phyloP scores from a whole-genome alignment of 2,113 vertebrate genomes.

The Takifugu flavidus region DNA sequence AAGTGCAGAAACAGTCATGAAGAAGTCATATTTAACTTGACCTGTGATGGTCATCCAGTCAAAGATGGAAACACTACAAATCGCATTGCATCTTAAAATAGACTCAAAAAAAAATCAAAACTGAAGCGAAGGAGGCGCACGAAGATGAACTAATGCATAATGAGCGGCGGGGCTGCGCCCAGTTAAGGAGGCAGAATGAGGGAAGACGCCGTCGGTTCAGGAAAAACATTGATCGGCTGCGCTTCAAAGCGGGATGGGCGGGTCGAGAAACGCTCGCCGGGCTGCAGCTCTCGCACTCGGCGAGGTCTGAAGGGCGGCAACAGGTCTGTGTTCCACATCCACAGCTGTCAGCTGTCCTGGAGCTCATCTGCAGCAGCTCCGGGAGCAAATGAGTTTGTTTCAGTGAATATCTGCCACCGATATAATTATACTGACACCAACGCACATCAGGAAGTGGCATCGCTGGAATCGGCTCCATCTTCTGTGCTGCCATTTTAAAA shows the following conservation, averaged over 20 bases:
- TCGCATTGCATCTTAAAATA: slow-evolving; percentile 8
- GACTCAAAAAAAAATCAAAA: slow-evolving; percentile 4
- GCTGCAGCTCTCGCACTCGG: slow-evolving; percentile 11
- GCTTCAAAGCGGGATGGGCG: not conserved
- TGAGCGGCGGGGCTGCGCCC: not conserved
- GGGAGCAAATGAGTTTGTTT: not conserved
- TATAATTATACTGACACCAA: no score
- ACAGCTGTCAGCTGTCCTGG: not conserved
- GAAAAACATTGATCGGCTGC: slow-evolving; percentile 8
- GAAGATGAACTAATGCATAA: slow-evolving; percentile 32
- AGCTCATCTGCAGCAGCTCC: slow-evolving; percentile 13
- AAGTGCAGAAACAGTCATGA: not conserved
- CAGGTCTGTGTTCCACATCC: slow-evolving; percentile 21
- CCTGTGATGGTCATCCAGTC: slow-evolving; percentile 2
- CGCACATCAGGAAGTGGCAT: not conserved
- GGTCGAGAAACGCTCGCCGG: slow-evolving; percentile 12
- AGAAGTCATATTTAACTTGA: not conserved
- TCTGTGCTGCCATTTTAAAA: not conserved
- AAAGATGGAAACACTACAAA: not conserved
- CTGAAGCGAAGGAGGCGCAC: slow-evolving; percentile 18
- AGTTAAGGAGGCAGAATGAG: slow-evolving; percentile 9
- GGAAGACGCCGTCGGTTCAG: slow-evolving; percentile 11
- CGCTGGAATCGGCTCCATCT: not conserved
- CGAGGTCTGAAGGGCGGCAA: slow-evolving; percentile 17
- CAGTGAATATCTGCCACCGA: not conserved